Percentiles rank a stretch among this genome's conserved stretches.
Conservation (phyloP, 2,797 vertebrate genomes). For the Hyperoplus lanceolatus region DNA sequence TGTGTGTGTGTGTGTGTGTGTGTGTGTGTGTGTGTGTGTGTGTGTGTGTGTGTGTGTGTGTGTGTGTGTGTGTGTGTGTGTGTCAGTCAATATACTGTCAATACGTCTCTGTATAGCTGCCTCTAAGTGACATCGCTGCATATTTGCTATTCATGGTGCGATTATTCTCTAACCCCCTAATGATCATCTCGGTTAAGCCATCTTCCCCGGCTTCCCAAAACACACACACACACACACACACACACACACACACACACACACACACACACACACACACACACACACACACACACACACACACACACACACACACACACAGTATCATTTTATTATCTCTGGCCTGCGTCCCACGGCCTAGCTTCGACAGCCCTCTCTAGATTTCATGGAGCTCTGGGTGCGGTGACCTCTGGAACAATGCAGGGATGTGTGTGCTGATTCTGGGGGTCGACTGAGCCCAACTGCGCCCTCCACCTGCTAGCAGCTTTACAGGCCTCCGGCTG, state of each 20-base stretch:
- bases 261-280: no score
- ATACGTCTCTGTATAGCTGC: conserved; percentile 9
- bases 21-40: no score
- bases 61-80: no score
- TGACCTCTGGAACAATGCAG: conserved; percentile 68
- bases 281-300: no score
- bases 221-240: background rate
- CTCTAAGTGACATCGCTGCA: conserved; percentile 1
- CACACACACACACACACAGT: no score
- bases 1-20: no score
- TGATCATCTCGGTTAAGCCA: conserved; percentile 47
- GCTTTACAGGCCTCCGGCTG: conserved; percentile 56
- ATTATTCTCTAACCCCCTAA: conserved; percentile 46
- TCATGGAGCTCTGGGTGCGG: conserved; percentile 65
- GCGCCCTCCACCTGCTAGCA: conserved; percentile 62
- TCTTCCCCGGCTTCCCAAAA: conserved; percentile 24
- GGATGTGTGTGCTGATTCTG: conserved; percentile 60
- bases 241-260: no score
- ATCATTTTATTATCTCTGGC: conserved; percentile 66
- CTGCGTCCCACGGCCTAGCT: conserved; percentile 49
- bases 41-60: no score
- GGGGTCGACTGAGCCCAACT: conserved; percentile 59
- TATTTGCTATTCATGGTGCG: conserved; percentile 34
- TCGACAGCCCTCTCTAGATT: conserved; percentile 64
- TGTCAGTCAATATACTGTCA: background rate